These are phyloP conservation scores for Chelon auratus DNA, from an alignment of 2,797 vertebrate genomes.

Conservation along the genomic window DNA sequence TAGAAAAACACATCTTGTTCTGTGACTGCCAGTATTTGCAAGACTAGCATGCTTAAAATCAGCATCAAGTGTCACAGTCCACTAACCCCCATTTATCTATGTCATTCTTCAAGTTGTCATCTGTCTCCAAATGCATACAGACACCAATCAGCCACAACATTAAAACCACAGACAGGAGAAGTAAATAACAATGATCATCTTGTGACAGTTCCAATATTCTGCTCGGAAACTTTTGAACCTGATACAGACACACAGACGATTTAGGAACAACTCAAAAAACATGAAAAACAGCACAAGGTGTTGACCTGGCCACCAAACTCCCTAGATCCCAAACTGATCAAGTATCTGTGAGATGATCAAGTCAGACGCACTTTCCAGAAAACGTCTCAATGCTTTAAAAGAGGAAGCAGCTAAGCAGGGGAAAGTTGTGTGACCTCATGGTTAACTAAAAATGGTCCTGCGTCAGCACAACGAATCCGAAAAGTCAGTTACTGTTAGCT, in stretches of 20 bases:
- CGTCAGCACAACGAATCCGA: neutral
- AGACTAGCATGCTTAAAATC: neutral
- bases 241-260: no score
- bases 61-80: neutral
- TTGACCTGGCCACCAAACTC: no score
- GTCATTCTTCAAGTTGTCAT: neutral
- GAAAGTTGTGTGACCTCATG: neutral
- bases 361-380: neutral
- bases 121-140: neutral
- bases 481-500: no score
- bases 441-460: conserved; percentile 6
- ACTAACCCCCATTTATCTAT: neutral
- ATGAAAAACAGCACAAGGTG: no score
- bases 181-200: no score
- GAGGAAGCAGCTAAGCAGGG: conserved; percentile 7
- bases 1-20: neutral
- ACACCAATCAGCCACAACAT: no score
- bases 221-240: no score
- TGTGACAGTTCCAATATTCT: no score
- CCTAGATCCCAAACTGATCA: no score
- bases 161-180: no score
- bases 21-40: neutral
- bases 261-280: no score
- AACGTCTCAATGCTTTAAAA: neutral
- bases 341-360: no score